Evolutionary conservation across 2,888 invertebrate genomes (phyloP).

Genomic region (Hedychridium roseum): DNA sequence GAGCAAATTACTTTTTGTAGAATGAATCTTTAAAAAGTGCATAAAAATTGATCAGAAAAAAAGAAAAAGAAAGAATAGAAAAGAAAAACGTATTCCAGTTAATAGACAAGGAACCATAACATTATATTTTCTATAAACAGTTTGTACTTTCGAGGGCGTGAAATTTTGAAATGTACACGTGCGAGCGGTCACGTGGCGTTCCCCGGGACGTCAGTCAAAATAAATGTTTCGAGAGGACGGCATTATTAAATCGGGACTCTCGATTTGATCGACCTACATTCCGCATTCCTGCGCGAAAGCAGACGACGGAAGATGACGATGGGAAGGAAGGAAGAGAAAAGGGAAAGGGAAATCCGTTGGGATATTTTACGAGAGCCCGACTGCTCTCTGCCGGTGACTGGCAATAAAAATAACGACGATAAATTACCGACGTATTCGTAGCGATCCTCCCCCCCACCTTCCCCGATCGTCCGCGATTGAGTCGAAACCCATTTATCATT

Average conservation of each 20-base stretch:
- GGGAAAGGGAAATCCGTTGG: slow-evolving; percentile 7
- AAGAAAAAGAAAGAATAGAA: too few species aligned
- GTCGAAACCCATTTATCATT: slow-evolving; percentile 51
- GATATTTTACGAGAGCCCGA: slow-evolving; percentile 10
- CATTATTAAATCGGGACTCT: slow-evolving; percentile 4
- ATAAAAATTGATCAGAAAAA: too few species aligned
- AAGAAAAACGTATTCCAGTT: too few species aligned
- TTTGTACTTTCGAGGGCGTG: too few species aligned
- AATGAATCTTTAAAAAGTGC: too few species aligned
- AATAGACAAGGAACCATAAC: too few species aligned
- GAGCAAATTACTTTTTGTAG: too few species aligned
- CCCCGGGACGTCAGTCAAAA: too few species aligned
- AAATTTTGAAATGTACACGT: too few species aligned
- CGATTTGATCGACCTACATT: slow-evolving; percentile 21
- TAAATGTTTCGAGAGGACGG: not conserved
- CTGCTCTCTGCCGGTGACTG: slow-evolving; percentile 4
- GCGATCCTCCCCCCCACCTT: slow-evolving; percentile 30
- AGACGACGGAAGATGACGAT: slow-evolving; percentile 17
- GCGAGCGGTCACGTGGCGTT: too few species aligned
- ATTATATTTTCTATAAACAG: too few species aligned
- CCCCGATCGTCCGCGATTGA: slow-evolving; percentile 42
- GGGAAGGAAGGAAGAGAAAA: too few species aligned
- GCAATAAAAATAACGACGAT: slow-evolving; percentile 45
- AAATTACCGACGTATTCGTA: slow-evolving; percentile 49
- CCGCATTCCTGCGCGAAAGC: slow-evolving; percentile 16